These are phyloP conservation scores for Anadara kagoshimensis DNA, from an alignment of 1,140 invertebrate genomes.

Conservation along the genomic window DNA sequence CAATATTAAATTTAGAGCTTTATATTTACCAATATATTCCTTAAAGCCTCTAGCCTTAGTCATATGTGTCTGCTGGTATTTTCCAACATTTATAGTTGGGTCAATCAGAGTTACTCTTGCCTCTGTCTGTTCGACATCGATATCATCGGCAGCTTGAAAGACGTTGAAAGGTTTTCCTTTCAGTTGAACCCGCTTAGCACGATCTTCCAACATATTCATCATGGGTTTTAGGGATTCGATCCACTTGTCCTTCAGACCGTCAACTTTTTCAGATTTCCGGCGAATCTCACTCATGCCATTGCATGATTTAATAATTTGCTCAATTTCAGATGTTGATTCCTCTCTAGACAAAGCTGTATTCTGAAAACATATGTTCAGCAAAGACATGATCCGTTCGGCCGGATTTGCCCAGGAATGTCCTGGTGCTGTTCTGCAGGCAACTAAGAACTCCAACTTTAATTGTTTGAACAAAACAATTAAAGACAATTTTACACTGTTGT, in stretches of 20 bases:
- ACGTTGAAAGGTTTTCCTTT: constrained; percentile 24
- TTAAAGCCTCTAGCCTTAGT: no score
- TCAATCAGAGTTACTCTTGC: background rate
- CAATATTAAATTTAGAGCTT: constrained; percentile 6
- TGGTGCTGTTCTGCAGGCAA: constrained; percentile 41
- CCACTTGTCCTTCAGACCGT: no score
- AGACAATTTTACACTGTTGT: no score
- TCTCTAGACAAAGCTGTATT: no score
- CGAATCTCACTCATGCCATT: no score
- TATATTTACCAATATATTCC: constrained; percentile 16
- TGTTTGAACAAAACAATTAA: constrained; percentile 32
- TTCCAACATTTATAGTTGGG: background rate
- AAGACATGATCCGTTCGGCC: constrained; percentile 36
- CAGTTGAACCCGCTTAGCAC: constrained; percentile 10
- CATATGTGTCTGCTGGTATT: constrained; percentile 11
- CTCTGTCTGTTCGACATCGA: background rate
- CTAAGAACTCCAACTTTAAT: constrained; percentile 26
- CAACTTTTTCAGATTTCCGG: no score
- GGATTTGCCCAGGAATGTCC: constrained; percentile 40
- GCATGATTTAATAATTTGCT: no score
- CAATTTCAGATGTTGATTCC: no score
- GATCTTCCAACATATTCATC: constrained; percentile 6
- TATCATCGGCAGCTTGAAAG: background rate
- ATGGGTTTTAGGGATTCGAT: constrained; percentile 20
- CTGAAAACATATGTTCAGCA: no score